Evolutionary conservation across 1,140 invertebrate species (phyloP), one percentile per base, ranked within the genome.

Genomic region (Atopsyche davidsoni): DNA sequence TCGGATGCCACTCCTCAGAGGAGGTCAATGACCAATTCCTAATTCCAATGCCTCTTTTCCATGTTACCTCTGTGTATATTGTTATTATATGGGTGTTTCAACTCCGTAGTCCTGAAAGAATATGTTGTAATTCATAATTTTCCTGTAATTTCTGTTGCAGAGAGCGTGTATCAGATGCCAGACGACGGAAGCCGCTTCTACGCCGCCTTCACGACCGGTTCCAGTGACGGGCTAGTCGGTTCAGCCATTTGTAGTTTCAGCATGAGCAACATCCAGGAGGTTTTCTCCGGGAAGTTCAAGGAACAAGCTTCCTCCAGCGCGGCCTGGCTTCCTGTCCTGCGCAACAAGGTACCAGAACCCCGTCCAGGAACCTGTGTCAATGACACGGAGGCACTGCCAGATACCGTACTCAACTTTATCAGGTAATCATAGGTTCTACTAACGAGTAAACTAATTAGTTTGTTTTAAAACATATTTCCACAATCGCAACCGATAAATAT

Each of bases 241-340:
- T 92, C 89, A 1, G 91, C 92, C 1, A 83, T 95, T 49, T 95
- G 92, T 70, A 87, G 87, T 32, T 95, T 89, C 73, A 82, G 79
- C 40, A 78, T 92, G 60, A 76, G 80, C 16, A 85, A 88, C 57
- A 91, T 95, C 60, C 84, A 92, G 64, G 79, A 84, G 51, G 82
- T 86, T 16, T 95, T 95, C 66, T 77, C 80, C 56, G 86, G 89
- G 51, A 84, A 92, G 70, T 96, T 95, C 73, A 92, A 95, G 66
- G 91, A 93, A 66, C 92, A 89, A 72, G 78, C 81, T 1, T 81
- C 82, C 11, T 82, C 81, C 3, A 85, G 82, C 47, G 85, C 85
- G 2, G 87, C 87, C 18, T 83, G 81, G 81, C 60, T 83, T 49
- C 80, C 81, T 2, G 81, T 83, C 10, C 64, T 82, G 24, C 76